Evolutionary conservation across 2,113 vertebrate species (phyloP).

Genomic region (Bambusicola thoracicus): DNA sequence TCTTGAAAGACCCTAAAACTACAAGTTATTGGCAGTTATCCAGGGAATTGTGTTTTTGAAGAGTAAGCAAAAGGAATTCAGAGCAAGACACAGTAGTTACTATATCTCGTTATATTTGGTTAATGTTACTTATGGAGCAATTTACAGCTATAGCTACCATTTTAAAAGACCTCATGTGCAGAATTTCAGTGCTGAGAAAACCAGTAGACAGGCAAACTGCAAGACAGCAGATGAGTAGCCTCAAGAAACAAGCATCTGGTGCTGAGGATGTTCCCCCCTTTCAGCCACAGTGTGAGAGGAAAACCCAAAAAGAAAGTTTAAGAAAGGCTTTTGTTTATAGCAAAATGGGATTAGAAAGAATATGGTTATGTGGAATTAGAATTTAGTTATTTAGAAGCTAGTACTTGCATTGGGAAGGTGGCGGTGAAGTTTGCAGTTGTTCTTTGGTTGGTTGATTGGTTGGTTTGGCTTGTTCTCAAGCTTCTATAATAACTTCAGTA

Average conservation of each 20-base stretch:
- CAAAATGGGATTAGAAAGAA: background rate
- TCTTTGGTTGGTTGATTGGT: background rate
- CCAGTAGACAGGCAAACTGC: background rate
- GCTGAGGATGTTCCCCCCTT: background rate
- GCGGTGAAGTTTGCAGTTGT: background rate
- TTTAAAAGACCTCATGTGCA: background rate
- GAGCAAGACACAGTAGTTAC: background rate
- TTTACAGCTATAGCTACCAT: background rate
- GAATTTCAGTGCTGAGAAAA: background rate
- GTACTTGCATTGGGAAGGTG: rapidly evolving
- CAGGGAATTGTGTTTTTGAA: background rate
- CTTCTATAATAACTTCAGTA: background rate
- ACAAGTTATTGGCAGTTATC: background rate
- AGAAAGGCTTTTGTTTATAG: background rate
- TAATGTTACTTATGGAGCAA: background rate
- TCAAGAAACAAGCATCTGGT: background rate
- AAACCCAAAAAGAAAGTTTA: background rate
- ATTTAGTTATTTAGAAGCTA: background rate
- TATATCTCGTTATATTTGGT: background rate
- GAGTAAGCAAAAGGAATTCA: background rate
- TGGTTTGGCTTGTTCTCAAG: background rate
- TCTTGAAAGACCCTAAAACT: background rate
- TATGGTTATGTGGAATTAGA: rapidly evolving
- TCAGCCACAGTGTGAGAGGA: background rate
- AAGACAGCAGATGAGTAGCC: background rate